phyloP scores from a whole-genome alignment of 2,113 vertebrate species.

The Phycodurus eques region DNA sequence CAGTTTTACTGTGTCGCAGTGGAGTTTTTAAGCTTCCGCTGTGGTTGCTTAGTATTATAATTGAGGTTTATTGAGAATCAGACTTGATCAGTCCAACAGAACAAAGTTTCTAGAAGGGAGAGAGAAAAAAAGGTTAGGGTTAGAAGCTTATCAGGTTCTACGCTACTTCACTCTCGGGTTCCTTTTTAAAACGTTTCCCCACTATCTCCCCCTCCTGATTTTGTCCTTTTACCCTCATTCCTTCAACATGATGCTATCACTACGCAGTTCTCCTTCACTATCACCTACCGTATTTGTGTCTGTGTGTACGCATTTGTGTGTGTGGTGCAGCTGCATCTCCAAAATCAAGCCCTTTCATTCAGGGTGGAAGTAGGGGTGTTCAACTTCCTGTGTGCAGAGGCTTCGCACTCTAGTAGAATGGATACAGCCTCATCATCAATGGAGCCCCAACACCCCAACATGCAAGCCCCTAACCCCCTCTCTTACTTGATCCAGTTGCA shows the following conservation, averaged over 20 bases:
- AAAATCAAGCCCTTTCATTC: conserved; percentile 46
- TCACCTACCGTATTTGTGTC: conserved; percentile 10
- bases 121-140: no score
- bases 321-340: conserved; percentile 50
- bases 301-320: conserved; percentile 17
- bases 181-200: no score
- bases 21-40: no score
- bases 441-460: background rate
- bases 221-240: background rate
- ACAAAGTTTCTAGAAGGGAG: no score
- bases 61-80: no score
- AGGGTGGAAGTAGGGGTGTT: background rate
- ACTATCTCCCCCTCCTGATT: background rate
- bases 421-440: background rate
- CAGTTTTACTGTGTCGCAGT: no score
- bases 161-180: no score
- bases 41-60: no score
- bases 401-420: conserved; percentile 8
- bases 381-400: conserved; percentile 34
- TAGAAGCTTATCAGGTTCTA: no score
- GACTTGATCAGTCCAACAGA: no score
- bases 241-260: background rate
- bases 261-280: background rate
- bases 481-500: conserved; percentile 66
- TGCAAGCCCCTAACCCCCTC: conserved; percentile 46